A percentile compares a stretch with the other conserved stretches of the same genome.
Conservation (phyloP, 2,888 invertebrate species). For the Mythimna lalbum region DNA sequence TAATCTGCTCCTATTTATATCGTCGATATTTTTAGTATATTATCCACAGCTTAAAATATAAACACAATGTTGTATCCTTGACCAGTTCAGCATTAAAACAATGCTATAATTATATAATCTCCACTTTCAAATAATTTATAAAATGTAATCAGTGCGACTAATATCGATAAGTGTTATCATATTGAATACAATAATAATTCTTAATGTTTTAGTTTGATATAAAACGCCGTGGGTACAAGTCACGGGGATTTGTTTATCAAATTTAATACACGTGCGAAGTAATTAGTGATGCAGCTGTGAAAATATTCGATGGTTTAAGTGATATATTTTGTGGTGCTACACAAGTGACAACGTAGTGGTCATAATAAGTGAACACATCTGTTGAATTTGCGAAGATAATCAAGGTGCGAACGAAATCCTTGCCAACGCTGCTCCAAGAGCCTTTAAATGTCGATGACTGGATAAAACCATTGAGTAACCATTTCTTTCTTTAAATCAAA, state of each 20-base stretch:
- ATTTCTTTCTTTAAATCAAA: constrained; percentile 31
- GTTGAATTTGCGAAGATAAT: constrained; percentile 47
- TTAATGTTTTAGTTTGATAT: constrained; percentile 66
- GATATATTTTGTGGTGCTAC: constrained; percentile 16
- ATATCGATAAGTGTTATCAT: constrained; percentile 74
- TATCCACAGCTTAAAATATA: constrained; percentile 9
- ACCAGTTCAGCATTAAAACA: constrained; percentile 12
- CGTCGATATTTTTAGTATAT: neutral
- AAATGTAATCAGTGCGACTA: constrained; percentile 72
- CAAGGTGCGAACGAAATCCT: constrained; percentile 30
- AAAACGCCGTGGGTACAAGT: constrained; percentile 46
- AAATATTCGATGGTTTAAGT: constrained; percentile 35
- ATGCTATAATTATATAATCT: constrained; percentile 45
- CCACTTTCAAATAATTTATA: constrained; percentile 47
- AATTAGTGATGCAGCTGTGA: constrained; percentile 28
- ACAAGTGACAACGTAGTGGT: constrained; percentile 26
- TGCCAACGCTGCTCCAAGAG: constrained; percentile 27
- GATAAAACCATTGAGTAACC: constrained; percentile 45
- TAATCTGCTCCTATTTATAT: constrained; percentile 14
- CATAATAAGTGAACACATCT: constrained; percentile 34
- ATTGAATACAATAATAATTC: constrained; percentile 59
- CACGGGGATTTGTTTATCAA: constrained; percentile 42
- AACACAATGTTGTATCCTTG: constrained; percentile 29
- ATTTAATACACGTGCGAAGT: constrained; percentile 37
- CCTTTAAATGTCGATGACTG: constrained; percentile 50